Evolutionary conservation across 30 jellyfish, hydroid and myxozoan species (phyloP), one percentile per base, ranked within the genome.

Genomic region (Turritopsis dohrnii): DNA sequence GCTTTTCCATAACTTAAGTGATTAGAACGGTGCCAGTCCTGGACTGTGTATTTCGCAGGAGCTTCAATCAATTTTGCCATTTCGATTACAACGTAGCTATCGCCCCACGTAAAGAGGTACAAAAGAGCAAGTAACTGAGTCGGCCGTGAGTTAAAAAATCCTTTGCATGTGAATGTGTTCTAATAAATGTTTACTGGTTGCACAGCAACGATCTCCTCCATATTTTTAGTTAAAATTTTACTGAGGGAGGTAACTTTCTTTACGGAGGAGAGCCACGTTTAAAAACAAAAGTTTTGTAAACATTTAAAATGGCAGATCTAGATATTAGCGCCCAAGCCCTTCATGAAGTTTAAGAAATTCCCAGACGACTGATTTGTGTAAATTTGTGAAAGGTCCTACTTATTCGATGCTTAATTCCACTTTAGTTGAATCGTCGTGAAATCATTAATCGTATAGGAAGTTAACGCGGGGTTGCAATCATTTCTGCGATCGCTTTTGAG

Each of bases 1-100:
- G 99, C 96, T n/a, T 76, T 82, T 77, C 60, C 84, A 86, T 94
- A 94, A 54, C 89, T 94, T 71, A 85, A 30, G 20, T 88, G 94
- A 71, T 94, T 94, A 29, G 99, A 88, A 21, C 88, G 90, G 66
- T 84, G 94, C 99, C 99, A 94, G 71, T 94, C 99, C 79, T 94
- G 90, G 54, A 94, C 94, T 17, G 96, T 84, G 82, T 87, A 94
- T 71, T 94, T 94, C 16, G 99, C 72, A 4, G 96, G 95, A 1
- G 87, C 84, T 77, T 88, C 93, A 0, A 94, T 86, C 22, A 94
- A 71, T 84, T 89, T 85, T 74, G 97, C 96, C 97, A 92, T 92
- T 16, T 81, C 30, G 28, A 7, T n/a, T 41, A 3, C 60, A n/a
- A n/a, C n/a, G n/a, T n/a, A n/a, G n/a, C n/a, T n/a, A n/a, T n/a